A percentile compares a stretch with the other conserved stretches of the same genome.
Evolutionary conservation across 2,888 invertebrate genomes (phyloP).

Genomic region (Cephus sareptanus): DNA sequence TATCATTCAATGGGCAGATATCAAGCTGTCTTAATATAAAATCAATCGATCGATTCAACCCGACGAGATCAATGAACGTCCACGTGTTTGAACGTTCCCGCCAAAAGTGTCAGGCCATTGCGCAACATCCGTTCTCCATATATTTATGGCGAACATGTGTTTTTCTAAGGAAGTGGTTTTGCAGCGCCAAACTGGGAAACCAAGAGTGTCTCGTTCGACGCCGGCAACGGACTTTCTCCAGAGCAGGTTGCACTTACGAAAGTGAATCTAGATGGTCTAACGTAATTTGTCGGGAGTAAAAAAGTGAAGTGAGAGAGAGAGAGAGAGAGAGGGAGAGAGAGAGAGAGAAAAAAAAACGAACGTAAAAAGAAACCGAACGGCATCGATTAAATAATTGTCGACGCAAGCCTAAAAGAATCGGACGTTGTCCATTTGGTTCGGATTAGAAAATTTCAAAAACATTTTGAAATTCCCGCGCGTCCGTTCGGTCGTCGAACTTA

Average conservation of each 20-base stretch:
- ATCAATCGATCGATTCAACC: no score
- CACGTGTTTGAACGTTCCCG: no score
- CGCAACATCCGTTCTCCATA: not conserved
- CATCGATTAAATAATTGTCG: not conserved
- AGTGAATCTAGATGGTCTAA: slow-evolving; percentile 21
- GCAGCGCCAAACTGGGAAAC: slow-evolving; percentile 40
- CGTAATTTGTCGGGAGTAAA: slow-evolving; percentile 13
- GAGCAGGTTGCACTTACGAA: slow-evolving; percentile 39
- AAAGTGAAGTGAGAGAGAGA: not conserved
- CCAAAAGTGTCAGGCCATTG: no score
- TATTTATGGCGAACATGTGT: not conserved
- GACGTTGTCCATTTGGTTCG: not conserved
- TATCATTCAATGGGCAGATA: no score
- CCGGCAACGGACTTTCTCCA: slow-evolving; percentile 37
- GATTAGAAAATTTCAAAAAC: not conserved
- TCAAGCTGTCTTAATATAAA: no score
- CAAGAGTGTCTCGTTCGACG: slow-evolving; percentile 14
- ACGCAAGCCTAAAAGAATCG: not conserved
- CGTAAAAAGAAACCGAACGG: not conserved
- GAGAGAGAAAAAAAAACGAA: not conserved
- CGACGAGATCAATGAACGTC: no score
- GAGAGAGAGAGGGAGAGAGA: no score
- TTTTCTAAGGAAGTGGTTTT: slow-evolving; percentile 29
- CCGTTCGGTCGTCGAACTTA: not conserved
- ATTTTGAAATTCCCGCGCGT: not conserved